Evolutionary conservation across 30 jellyfish, hydroid and myxozoan genomes (phyloP).

Genomic region (Hydra vulgaris): DNA sequence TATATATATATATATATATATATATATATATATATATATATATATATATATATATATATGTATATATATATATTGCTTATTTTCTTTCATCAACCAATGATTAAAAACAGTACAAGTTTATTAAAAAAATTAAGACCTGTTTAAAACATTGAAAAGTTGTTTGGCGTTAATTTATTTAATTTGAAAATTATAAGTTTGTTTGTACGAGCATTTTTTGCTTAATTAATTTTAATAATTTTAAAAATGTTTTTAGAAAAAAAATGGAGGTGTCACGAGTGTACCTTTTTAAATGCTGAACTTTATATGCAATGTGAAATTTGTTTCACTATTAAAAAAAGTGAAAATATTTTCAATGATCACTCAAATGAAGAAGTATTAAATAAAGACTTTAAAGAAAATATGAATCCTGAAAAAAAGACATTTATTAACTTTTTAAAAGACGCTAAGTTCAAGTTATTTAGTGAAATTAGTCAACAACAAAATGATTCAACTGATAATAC

Average conservation of each 20-base stretch:
- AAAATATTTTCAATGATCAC: constrained; percentile 12
- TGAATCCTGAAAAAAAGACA: not conserved
- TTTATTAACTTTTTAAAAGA: not conserved
- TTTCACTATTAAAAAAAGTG: constrained; percentile 21
- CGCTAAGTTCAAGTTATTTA: not conserved
- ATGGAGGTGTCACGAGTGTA: constrained; percentile 46
- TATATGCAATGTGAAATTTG: constrained; percentile 37
- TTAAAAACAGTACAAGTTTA: too few species aligned
- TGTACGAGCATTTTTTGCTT: not conserved
- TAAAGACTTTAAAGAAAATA: not conserved
- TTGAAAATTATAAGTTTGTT: not conserved
- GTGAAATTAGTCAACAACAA: not conserved
- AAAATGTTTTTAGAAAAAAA: constrained; percentile 2
- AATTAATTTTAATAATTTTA: too few species aligned
- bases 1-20: too few species aligned
- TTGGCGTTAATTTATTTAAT: too few species aligned
- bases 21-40: too few species aligned
- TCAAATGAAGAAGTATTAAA: constrained; percentile 20
- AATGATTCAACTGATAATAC: not conserved
- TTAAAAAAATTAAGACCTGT: too few species aligned
- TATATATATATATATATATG: too few species aligned
- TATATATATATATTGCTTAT: too few species aligned
- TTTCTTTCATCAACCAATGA: too few species aligned
- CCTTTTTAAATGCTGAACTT: constrained; percentile 27
- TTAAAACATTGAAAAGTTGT: too few species aligned